Conservation (phyloP, 1,140 invertebrate genomes). For the Hirudo medicinalis region DNA sequence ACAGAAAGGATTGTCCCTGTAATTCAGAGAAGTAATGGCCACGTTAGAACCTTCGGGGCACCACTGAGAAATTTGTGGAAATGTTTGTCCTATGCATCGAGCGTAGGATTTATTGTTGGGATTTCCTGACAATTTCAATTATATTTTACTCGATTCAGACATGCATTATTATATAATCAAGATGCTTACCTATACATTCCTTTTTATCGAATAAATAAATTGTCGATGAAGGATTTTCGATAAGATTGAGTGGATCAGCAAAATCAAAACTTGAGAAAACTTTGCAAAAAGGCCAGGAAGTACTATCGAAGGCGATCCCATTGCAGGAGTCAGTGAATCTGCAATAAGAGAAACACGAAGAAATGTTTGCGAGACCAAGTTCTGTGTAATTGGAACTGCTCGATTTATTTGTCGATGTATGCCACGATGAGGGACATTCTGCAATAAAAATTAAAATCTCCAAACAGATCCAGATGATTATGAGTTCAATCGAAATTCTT, state of each 20-base stretch:
- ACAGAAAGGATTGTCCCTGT: not conserved
- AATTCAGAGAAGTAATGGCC: not conserved
- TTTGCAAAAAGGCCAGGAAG: not conserved
- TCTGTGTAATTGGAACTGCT: not conserved
- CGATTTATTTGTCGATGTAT: not conserved
- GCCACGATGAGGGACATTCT: constrained; percentile 5
- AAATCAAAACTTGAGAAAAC: not conserved
- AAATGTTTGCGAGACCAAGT: not conserved
- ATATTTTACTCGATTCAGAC: too few species aligned
- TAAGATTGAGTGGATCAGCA: not conserved
- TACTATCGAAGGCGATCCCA: not conserved
- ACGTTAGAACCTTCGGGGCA: not conserved
- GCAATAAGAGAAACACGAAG: not conserved
- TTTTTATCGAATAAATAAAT: not conserved
- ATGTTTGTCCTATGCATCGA: not conserved
- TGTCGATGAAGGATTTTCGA: not conserved
- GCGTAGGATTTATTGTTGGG: not conserved
- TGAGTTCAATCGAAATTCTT: too few species aligned
- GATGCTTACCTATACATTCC: not conserved
- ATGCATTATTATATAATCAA: too few species aligned
- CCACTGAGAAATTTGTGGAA: not conserved
- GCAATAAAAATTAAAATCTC: too few species aligned
- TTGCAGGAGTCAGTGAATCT: not conserved
- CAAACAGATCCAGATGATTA: too few species aligned
- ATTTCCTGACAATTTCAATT: not conserved